Conservation (phyloP, 2,888 invertebrate species). For the Rotaria sp. region DNA sequence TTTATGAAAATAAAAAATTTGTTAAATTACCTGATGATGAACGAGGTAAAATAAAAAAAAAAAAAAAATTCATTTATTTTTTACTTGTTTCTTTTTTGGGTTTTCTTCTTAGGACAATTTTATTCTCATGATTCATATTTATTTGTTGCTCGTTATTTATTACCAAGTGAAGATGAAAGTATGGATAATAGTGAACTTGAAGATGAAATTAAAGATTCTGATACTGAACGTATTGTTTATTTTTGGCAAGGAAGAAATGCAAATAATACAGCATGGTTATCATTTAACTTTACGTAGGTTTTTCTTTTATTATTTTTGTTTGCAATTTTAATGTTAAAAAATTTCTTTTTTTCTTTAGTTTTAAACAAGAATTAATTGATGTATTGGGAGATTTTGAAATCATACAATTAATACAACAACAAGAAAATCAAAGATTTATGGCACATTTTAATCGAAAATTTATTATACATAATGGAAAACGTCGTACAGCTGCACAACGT, state of each 20-base stretch:
- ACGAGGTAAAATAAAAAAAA: constrained; percentile 60
- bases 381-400: constrained; percentile 68
- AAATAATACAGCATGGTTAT: constrained; percentile 97
- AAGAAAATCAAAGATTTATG: constrained; percentile 91
- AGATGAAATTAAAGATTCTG: constrained; percentile 61
- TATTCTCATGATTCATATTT: constrained; percentile 93
- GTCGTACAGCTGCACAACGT: constrained; percentile 41
- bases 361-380: constrained; percentile 80
- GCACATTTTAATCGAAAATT: constrained; percentile 91
- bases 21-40: constrained; percentile 91
- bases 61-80: background rate
- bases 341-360: constrained; percentile 52
- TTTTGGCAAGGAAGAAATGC: constrained; percentile 97
- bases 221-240: constrained; percentile 90
- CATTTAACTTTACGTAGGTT: constrained; percentile 80
- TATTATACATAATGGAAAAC: constrained; percentile 75
- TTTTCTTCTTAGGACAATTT: constrained; percentile 64
- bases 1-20: constrained; percentile 62
- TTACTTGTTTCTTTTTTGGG: background rate
- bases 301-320: background rate
- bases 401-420: constrained; percentile 62
- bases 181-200: constrained; percentile 61
- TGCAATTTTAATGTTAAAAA: background rate
- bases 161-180: constrained; percentile 59
- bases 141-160: constrained; percentile 89